Conservation (phyloP, 2,113 vertebrate species). For the Aldabrachelys gigantea region DNA sequence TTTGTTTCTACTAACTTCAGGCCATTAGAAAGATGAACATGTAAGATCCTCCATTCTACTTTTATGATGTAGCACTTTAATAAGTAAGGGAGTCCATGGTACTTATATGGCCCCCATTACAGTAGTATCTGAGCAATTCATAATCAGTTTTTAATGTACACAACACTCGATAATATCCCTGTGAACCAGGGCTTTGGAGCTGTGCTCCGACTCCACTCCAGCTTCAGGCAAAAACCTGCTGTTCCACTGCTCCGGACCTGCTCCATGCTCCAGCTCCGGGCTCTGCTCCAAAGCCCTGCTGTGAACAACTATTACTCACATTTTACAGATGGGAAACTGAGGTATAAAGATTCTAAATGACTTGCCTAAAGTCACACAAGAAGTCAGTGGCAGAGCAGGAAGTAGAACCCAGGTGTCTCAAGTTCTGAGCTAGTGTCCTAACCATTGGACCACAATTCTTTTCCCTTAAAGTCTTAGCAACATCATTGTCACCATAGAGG, state of each 20-base stretch:
- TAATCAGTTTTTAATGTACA: not conserved
- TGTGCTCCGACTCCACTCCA: too few relatives aligned
- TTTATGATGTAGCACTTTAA: too few relatives aligned
- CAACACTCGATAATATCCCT: not conserved
- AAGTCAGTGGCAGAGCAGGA: not conserved
- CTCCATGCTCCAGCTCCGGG: too few relatives aligned
- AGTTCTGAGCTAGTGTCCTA: not conserved
- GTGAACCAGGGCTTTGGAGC: not conserved
- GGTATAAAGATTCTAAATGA: not conserved
- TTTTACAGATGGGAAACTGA: not conserved
- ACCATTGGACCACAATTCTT: not conserved
- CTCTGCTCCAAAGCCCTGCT: not conserved
- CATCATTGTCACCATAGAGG: not conserved
- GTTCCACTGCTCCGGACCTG: too few relatives aligned
- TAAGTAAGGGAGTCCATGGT: too few relatives aligned
- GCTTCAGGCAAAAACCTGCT: too few relatives aligned
- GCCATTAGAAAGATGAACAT: too few relatives aligned
- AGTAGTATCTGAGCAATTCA: not conserved
- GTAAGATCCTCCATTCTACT: too few relatives aligned
- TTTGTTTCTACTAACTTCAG: too few relatives aligned
- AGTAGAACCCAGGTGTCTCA: not conserved
- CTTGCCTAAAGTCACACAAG: not conserved
- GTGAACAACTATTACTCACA: not conserved
- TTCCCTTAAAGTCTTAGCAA: not conserved
- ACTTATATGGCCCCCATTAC: too few relatives aligned